A percentile compares a stretch with the other conserved stretches of the same genome.
phyloP scores from a whole-genome alignment of 2,888 invertebrate genomes.

The Microchrysa polita region DNA sequence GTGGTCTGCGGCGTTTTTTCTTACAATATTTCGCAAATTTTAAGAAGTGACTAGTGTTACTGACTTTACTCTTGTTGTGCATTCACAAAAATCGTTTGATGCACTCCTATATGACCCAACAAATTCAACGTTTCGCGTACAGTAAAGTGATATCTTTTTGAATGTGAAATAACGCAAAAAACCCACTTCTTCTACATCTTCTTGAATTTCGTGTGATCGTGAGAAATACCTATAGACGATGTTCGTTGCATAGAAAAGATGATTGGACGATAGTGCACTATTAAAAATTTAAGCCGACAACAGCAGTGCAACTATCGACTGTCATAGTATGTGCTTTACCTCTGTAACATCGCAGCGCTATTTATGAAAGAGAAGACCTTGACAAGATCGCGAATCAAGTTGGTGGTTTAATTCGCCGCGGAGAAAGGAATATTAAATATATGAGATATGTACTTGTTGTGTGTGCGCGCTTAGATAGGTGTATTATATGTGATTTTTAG shows the following conservation, averaged over 20 bases:
- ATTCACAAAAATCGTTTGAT: too few relatives aligned
- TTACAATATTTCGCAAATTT: neutral
- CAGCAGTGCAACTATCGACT: too few relatives aligned
- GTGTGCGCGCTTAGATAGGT: neutral
- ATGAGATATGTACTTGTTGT: conserved; percentile 23
- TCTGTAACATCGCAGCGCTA: conserved; percentile 26
- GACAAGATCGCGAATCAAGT: conserved; percentile 45
- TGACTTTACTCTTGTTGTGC: too few relatives aligned
- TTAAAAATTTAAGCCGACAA: too few relatives aligned
- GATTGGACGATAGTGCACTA: conserved; percentile 19
- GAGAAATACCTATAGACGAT: conserved; percentile 11
- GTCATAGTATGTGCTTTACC: too few relatives aligned
- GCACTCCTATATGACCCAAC: too few relatives aligned
- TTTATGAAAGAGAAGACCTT: conserved; percentile 44
- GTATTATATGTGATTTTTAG: neutral
- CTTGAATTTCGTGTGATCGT: conserved; percentile 23
- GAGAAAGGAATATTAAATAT: conserved; percentile 48
- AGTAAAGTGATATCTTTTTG: too few relatives aligned
- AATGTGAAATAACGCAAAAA: too few relatives aligned
- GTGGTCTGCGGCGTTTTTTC: too few relatives aligned
- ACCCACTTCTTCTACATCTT: too few relatives aligned
- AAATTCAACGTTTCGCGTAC: too few relatives aligned
- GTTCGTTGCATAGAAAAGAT: conserved; percentile 15
- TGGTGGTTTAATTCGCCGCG: conserved; percentile 2
- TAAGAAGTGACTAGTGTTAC: neutral